Evolutionary conservation across 1,140 invertebrate species (phyloP), one percentile per base, ranked within the genome.

Genomic region (Drosophila repletoides): DNA sequence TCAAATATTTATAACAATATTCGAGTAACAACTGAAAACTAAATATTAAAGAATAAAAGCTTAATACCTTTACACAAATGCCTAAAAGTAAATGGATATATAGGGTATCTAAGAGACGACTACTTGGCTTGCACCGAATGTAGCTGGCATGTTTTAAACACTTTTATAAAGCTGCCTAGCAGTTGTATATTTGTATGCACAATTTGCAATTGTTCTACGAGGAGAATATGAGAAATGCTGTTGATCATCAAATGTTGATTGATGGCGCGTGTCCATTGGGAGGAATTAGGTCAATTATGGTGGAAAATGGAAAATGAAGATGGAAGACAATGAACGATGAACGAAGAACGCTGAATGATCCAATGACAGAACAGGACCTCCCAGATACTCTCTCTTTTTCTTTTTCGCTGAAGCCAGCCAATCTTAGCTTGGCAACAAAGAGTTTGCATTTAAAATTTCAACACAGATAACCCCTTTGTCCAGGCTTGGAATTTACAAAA

Each of bases 381-480:
- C n/a, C n/a, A n/a, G n/a, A n/a, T n/a, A n/a, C n/a, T n/a, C n/a
- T n/a, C n/a, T n/a, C n/a, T n/a, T n/a, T n/a, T n/a, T n/a, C n/a
- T n/a, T n/a, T n/a, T n/a, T n/a, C n/a, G n/a, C n/a, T n/a, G n/a
- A n/a, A n/a, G n/a, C n/a, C 28, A 6, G 1, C 9, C 29, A n/a
- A 17, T 14, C 19, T 24, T 3, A 38, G 38, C 55, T 68, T 73
- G 40, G 58, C 74, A 77, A 77, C 74, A 77, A 77, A 55, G 74
- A 58, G 21, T 36, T 12, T 56, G 59, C 74, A 66, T 76, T 79
- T 49, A 86, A 14, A 12, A n/a, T n/a, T n/a, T n/a, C 40, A 34
- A n/a, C 40, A 76, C 75, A 86, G 80, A 86, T 86, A 86, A 80
- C 80, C 80, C 72, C 80, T 86, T 86, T 86, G 80, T 84, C 49